Percentiles rank a stretch among this genome's conserved stretches.
These are phyloP conservation scores for Toxonevra muliebris DNA, from an alignment of 2,888 invertebrate genomes.

Conservation along the genomic window DNA sequence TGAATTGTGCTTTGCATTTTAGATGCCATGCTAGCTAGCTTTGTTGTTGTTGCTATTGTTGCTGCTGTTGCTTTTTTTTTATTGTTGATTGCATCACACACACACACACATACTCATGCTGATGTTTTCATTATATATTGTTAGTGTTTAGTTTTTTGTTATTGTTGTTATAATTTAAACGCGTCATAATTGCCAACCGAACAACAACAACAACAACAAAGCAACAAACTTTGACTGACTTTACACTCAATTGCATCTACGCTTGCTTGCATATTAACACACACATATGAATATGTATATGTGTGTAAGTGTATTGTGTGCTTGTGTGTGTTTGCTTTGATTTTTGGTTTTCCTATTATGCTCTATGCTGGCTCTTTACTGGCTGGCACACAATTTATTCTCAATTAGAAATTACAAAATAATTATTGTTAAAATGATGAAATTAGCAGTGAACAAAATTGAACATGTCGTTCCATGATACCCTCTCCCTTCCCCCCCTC, in stretches of 20 bases:
- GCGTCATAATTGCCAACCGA: slow-evolving; percentile 25
- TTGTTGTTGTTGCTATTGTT: neutral
- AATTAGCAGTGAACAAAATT: no score
- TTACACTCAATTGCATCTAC: slow-evolving; percentile 5
- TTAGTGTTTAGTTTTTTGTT: slow-evolving; percentile 3
- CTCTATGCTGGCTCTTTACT: no score
- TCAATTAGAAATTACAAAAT: no score
- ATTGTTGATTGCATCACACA: slow-evolving; percentile 13
- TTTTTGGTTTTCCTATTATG: slow-evolving; percentile 9
- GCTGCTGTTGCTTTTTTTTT: slow-evolving; percentile 7
- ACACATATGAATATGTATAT: no score
- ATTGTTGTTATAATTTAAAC: slow-evolving; percentile 25
- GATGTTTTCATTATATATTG: neutral
- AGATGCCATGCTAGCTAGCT: no score
- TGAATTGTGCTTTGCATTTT: no score
- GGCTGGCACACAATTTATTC: no score
- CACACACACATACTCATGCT: neutral
- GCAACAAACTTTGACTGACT: slow-evolving; percentile 10
- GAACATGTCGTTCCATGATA: no score
- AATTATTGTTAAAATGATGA: no score
- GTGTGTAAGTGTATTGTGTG: no score
- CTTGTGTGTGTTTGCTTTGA: slow-evolving; percentile 29
- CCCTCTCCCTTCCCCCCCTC: no score
- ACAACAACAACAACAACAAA: neutral
- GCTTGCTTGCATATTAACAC: no score